Conservation (phyloP, 2,888 invertebrate species). For the Pycnomerus fuliginosus region DNA sequence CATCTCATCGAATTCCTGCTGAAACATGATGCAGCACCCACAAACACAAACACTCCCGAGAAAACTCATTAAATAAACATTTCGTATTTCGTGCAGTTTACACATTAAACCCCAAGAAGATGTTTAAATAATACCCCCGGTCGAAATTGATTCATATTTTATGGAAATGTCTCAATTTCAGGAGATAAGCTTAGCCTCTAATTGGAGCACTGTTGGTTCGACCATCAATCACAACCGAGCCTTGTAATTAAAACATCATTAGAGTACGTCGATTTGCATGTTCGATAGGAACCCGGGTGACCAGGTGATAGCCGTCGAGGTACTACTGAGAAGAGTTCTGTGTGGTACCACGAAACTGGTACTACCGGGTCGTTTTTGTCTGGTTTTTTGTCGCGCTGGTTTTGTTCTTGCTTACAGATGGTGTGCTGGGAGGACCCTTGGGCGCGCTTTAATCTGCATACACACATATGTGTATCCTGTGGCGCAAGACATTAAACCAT, state of each 20-base stretch:
- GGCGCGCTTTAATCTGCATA: conserved; percentile 36
- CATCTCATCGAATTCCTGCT: too few relatives aligned
- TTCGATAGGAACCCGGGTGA: conserved; percentile 9
- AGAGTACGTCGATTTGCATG: conserved; percentile 21
- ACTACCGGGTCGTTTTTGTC: conserved; percentile 40
- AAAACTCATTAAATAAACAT: too few relatives aligned
- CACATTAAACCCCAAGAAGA: too few relatives aligned
- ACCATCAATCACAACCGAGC: too few relatives aligned
- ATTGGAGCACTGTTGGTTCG: too few relatives aligned
- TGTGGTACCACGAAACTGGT: conserved; percentile 21
- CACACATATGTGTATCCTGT: conserved; percentile 38
- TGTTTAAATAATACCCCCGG: too few relatives aligned
- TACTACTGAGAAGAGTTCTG: conserved; percentile 10
- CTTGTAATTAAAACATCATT: conserved; percentile 47
- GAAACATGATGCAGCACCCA: too few relatives aligned
- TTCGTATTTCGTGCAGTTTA: too few relatives aligned
- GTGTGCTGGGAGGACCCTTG: conserved; percentile 27
- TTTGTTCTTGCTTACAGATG: conserved; percentile 35
- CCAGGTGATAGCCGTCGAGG: conserved; percentile 12
- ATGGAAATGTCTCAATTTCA: too few relatives aligned
- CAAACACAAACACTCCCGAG: too few relatives aligned
- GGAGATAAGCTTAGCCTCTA: too few relatives aligned
- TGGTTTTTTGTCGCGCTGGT: conserved; percentile 41
- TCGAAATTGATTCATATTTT: too few relatives aligned
- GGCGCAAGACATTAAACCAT: conserved; percentile 43